Base-by-base conservation (phyloP, 2,797 vertebrate genomes). In the Falco naumanni region DNA sequence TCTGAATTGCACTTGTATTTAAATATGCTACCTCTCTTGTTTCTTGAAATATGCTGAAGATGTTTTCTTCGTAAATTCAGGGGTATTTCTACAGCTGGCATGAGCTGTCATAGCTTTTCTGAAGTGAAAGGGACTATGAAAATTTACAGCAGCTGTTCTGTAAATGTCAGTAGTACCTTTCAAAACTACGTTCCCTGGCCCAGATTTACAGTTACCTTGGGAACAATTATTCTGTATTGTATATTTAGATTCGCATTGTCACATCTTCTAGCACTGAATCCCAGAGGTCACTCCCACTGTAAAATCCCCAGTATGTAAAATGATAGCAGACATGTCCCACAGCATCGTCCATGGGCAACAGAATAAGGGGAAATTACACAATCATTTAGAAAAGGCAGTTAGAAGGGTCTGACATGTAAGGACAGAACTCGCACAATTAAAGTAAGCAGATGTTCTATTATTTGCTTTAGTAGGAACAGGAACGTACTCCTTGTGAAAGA, bases 121-220 rank as follows among this genome's bases (percentile, higher is more conserved):
- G 61, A 85, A 89, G 34, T 69, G 61, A 95, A 77, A 64, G 64
- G 9, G 12, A 45, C 68, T 87, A 16, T 47, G 75, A 65, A 57
- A 89, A 92, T 85, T 85, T 89, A 65, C 41, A 75, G 57, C 50
- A 85, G 15, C 26, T 89, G 6, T 80, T 92, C 65, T 76, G 78
- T 54, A 84, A 86, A 75, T 47, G 43, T 84, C 76, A 64, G 50
- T 29, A 64, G 29, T 82, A 68, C 56, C 56, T 93, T 87, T 92
- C 80, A 90, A 92, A 87, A 60, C 53, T 47, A 5, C 90, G 59
- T 61, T 89, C 24, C 29, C 50, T 64, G 60, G 24, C 70, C 51
- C 53, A 68, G 77, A 95, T 90, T 84, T 95, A 91, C 60, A 80
- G 77, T 80, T 85, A 61, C 76, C 59, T 90, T 72, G 80, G 88